Evolutionary conservation across 2,888 invertebrate species (phyloP).

Genomic region (Clivina fossor): DNA sequence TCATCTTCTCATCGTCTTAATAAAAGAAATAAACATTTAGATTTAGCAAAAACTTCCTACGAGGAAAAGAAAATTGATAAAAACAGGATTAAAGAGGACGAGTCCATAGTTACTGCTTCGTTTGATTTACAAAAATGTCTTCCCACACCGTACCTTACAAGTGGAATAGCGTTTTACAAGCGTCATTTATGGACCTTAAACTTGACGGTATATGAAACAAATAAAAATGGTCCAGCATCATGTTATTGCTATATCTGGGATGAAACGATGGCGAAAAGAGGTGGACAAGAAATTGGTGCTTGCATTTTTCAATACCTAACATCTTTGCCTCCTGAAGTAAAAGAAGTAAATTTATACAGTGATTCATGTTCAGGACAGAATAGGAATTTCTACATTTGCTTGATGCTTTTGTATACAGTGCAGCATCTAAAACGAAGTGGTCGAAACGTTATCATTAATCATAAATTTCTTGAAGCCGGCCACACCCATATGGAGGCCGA

Average conservation of each 20-base stretch:
- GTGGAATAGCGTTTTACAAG: constrained; percentile 42
- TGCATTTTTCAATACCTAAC: too few species aligned
- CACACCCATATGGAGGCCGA: constrained; percentile 34
- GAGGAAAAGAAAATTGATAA: too few species aligned
- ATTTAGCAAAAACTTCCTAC: too few species aligned
- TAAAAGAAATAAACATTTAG: too few species aligned
- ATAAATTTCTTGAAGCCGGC: constrained; percentile 28
- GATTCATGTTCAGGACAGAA: not conserved
- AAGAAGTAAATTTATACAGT: too few species aligned
- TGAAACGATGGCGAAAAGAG: constrained; percentile 38
- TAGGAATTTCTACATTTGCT: not conserved
- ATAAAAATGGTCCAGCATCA: constrained; percentile 30
- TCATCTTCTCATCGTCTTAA: too few species aligned
- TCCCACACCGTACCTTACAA: constrained; percentile 36
- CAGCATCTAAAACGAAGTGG: not conserved
- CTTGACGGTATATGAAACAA: constrained; percentile 39
- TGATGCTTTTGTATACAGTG: constrained; percentile 1
- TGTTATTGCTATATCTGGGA: constrained; percentile 42
- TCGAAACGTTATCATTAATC: constrained; percentile 13
- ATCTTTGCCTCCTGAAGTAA: too few species aligned
- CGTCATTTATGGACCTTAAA: constrained; percentile 41
- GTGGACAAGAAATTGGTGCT: too few species aligned
- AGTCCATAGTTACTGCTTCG: too few species aligned
- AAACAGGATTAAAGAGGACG: too few species aligned
- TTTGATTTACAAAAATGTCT: constrained; percentile 26